phyloP scores from a whole-genome alignment of 1,140 invertebrate genomes.

The Parasteatoda tepidariorum region DNA sequence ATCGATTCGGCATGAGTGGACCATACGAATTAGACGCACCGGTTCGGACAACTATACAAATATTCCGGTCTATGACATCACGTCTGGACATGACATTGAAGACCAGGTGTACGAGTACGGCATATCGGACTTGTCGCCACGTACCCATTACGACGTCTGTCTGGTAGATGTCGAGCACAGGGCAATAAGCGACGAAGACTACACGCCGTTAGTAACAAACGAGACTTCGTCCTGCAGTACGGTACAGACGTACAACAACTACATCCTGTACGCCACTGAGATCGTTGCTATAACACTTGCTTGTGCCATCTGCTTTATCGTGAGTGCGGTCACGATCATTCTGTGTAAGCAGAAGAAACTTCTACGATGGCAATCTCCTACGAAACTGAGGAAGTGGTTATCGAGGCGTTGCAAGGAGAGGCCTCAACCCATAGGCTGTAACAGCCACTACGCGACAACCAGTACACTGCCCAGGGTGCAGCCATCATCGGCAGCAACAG shows the following conservation, averaged over 20 bases:
- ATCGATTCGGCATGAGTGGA: conserved; percentile 41
- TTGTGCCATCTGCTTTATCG: conserved; percentile 29
- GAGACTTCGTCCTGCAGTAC: background rate
- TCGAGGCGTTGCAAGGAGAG: background rate
- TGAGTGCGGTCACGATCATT: conserved; percentile 22
- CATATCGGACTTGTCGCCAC: conserved; percentile 8
- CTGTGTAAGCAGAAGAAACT: conserved; percentile 30
- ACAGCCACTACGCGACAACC: background rate
- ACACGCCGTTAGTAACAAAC: background rate
- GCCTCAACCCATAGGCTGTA: conserved; percentile 4
- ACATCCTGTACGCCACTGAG: conserved; percentile 14
- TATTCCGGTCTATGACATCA: conserved; percentile 49
- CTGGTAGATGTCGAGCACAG: conserved; percentile 40
- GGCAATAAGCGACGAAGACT: background rate
- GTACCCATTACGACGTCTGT: conserved; percentile 39
- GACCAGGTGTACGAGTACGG: conserved; percentile 37
- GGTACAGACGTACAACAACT: background rate
- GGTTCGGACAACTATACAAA: conserved; percentile 32
- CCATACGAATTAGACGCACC: conserved; percentile 15
- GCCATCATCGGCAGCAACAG: background rate
- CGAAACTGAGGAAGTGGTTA: background rate
- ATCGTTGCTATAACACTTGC: conserved; percentile 24
- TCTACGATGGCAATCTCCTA: background rate
- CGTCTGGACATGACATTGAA: background rate
- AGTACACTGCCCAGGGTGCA: conserved; percentile 16